Conservation (phyloP, 2,888 invertebrate genomes). For the Cerceris rybyensis region DNA sequence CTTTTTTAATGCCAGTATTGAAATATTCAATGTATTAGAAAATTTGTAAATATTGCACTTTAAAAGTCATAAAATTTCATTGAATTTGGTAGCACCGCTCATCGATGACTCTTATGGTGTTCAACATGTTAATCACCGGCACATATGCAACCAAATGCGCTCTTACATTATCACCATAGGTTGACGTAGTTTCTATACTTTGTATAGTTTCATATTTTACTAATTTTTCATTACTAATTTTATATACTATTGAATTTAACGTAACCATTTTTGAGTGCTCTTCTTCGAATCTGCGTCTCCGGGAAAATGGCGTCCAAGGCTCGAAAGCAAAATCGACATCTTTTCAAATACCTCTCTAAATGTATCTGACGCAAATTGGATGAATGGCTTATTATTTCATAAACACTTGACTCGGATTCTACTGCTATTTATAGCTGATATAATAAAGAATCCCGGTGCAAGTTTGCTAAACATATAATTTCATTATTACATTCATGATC, state of each 20-base stretch:
- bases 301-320: neutral
- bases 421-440: neutral
- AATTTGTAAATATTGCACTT: no score
- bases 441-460: slow-evolving; percentile 1
- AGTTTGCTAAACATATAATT: slow-evolving; percentile 18
- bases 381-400: slow-evolving; percentile 11
- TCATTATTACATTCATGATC: slow-evolving; percentile 33
- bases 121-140: no score
- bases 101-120: no score
- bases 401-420: slow-evolving; percentile 24
- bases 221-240: slow-evolving; percentile 51
- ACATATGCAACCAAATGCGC: slow-evolving; percentile 48
- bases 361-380: slow-evolving; percentile 20
- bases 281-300: slow-evolving; percentile 19
- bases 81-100: no score
- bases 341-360: neutral
- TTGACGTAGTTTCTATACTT: slow-evolving; percentile 49
- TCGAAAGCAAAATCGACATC: neutral
- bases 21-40: no score
- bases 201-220: slow-evolving; percentile 48
- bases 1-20: no score
- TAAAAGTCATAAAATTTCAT: no score
- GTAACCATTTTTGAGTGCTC: neutral
- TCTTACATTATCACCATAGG: slow-evolving; percentile 39
- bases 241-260: slow-evolving; percentile 6